phyloP scores from a whole-genome alignment of 2,797 vertebrate genomes.

The Myotis daubentonii region DNA sequence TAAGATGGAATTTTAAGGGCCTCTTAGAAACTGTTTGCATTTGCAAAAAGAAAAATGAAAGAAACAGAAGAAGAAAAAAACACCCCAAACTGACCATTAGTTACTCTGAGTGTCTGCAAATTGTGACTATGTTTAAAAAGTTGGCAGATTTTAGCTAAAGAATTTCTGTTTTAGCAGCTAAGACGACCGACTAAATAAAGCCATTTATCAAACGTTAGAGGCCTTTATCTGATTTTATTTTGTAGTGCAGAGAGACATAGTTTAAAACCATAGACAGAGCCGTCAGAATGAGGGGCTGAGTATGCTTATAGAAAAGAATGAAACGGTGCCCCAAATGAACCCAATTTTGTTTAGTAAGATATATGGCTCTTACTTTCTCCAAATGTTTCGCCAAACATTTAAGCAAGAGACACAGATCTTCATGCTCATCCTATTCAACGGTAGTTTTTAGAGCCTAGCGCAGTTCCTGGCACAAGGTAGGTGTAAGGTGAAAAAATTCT shows the following conservation, averaged over 20 bases:
- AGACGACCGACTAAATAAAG: conserved; percentile 69
- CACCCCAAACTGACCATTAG: conserved; percentile 15
- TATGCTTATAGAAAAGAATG: conserved; percentile 48
- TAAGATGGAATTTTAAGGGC: conserved; percentile 24
- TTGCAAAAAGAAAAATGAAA: not conserved
- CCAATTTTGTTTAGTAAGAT: conserved; percentile 51
- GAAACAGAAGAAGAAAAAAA: not conserved
- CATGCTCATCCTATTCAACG: not conserved
- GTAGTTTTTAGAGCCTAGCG: not conserved
- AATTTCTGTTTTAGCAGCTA: conserved; percentile 56
- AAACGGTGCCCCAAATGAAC: conserved; percentile 43
- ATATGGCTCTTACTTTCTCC: conserved; percentile 47
- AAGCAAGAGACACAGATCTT: not conserved
- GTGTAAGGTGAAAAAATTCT: not conserved
- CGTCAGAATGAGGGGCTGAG: conserved; percentile 40
- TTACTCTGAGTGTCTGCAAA: conserved; percentile 47
- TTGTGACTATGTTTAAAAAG: conserved; percentile 33
- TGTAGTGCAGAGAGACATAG: conserved; percentile 58
- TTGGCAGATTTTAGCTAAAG: conserved; percentile 59
- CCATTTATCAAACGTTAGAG: conserved; percentile 59
- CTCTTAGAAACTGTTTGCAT: conserved; percentile 26
- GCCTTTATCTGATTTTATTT: conserved; percentile 72
- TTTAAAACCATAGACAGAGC: conserved; percentile 61
- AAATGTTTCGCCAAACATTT: conserved; percentile 26
- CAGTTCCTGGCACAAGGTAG: not conserved